Evolutionary conservation across 2,113 vertebrate genomes (phyloP), one percentile per base, ranked within the genome.

Genomic region (Cnemophilus loriae): DNA sequence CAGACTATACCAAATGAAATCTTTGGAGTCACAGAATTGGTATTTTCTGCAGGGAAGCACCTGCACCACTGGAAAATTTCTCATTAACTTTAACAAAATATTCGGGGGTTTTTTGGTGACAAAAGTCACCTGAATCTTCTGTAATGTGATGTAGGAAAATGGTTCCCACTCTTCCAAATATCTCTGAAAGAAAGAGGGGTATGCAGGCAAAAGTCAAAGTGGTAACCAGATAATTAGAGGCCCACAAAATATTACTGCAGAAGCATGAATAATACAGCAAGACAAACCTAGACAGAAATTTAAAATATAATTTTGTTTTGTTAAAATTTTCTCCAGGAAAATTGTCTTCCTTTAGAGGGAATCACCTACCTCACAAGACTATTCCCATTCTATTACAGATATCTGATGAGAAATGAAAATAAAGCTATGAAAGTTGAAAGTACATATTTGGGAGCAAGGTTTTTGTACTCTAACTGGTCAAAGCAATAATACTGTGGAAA

Each of bases 81-180:
- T 64, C 35, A 47, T 55, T 26, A 3, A 27, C 84, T 84, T 93
- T 28, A 39, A 47, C 5, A 4, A 78, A 84, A 85, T 61, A 42
- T 6, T 12, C 19, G 11, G 9, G 2, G 3, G 0, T 0, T 41
- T 2, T 21, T 44, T 53, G 26, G 41, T 61, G 22, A 23, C 41
- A 81, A 56, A 89, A 80, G 30, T 39, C 44, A 78, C 35, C 12
- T 55, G 16, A 67, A 67, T 87, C 26, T 17, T 89, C 67, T 65
- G 37, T 9, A 89, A 69, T 53, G n/a, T 19, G 9, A 74, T 22
- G 32, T n/a, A 73, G 61, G 23, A 61, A 87, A 74, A 81, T 14
- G 6, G 3, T n/a, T 75, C 26, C 17, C 11, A 65, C 9, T 49
- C 28, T 49, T 80, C 15, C 15, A 76, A 74, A 60, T 65, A 56